Percentiles rank a stretch among this genome's conserved stretches.
These are phyloP conservation scores for Idaea aversata DNA, from an alignment of 2,888 invertebrate species.

Conservation along the genomic window DNA sequence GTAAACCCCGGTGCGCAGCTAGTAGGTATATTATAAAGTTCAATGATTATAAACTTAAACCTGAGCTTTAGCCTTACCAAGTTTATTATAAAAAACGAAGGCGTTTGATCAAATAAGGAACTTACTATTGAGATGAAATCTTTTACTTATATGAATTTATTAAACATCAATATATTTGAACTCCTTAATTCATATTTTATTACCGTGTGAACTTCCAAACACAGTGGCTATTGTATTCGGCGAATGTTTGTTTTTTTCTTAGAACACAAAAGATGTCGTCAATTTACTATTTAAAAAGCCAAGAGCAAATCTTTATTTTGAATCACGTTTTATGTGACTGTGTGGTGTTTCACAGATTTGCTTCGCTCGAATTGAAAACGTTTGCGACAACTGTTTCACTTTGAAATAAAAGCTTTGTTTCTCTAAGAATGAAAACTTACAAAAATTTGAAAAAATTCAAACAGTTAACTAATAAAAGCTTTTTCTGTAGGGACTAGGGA, in stretches of 20 bases:
- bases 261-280: conserved; percentile 28
- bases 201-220: conserved; percentile 54
- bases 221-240: conserved; percentile 43
- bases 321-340: conserved; percentile 35
- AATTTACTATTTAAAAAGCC: conserved; percentile 23
- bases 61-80: no score
- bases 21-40: no score
- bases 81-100: no score
- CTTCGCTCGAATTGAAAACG: conserved; percentile 17
- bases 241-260: conserved; percentile 35
- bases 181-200: conserved; percentile 49
- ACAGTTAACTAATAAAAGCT: not conserved
- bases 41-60: no score
- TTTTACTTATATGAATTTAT: not conserved
- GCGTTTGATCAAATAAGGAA: not conserved
- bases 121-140: not conserved
- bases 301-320: conserved; percentile 36
- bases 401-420: not conserved
- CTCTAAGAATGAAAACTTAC: not conserved
- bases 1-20: no score
- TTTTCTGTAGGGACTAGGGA: no score
- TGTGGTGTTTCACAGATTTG: conserved; percentile 23
- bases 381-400: not conserved
- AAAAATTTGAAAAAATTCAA: not conserved
- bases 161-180: conserved; percentile 1